Conservation (phyloP, 2,888 invertebrate species). For the Ellobium chinense region DNA sequence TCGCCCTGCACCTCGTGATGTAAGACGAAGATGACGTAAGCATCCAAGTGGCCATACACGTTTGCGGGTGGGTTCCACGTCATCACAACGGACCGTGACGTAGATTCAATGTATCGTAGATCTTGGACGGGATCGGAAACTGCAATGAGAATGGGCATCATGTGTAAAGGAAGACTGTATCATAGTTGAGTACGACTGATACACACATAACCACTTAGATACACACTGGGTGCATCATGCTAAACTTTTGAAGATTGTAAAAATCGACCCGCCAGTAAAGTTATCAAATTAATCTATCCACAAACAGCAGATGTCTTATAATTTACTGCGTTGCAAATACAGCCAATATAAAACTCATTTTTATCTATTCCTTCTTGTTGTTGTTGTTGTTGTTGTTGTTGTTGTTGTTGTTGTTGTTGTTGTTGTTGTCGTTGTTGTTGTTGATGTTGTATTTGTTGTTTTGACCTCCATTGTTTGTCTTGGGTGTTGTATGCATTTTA, state of each 20-base stretch:
- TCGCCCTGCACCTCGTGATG: not conserved
- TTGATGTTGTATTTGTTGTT: too few relatives aligned
- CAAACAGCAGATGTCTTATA: not conserved
- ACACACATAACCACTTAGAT: not conserved
- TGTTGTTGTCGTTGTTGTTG: too few relatives aligned
- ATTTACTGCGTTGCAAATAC: too few relatives aligned
- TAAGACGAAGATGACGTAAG: slow-evolving; percentile 14
- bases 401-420: too few relatives aligned
- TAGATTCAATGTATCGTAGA: not conserved
- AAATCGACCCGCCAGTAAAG: not conserved
- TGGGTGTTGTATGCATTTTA: too few relatives aligned
- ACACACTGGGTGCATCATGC: not conserved
- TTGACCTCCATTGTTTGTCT: too few relatives aligned
- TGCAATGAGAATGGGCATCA: not conserved
- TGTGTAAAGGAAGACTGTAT: too few relatives aligned
- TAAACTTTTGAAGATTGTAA: not conserved
- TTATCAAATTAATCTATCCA: too few relatives aligned
- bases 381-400: too few relatives aligned
- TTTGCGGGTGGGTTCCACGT: not conserved
- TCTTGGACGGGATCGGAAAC: slow-evolving; percentile 1
- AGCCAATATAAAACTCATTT: too few relatives aligned
- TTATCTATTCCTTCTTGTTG: too few relatives aligned
- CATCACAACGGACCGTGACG: not conserved
- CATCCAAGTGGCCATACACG: not conserved
- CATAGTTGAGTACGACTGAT: not conserved